phyloP scores from a whole-genome alignment of 2,797 vertebrate species.

The Lepidocolaptes lacrymiger region DNA sequence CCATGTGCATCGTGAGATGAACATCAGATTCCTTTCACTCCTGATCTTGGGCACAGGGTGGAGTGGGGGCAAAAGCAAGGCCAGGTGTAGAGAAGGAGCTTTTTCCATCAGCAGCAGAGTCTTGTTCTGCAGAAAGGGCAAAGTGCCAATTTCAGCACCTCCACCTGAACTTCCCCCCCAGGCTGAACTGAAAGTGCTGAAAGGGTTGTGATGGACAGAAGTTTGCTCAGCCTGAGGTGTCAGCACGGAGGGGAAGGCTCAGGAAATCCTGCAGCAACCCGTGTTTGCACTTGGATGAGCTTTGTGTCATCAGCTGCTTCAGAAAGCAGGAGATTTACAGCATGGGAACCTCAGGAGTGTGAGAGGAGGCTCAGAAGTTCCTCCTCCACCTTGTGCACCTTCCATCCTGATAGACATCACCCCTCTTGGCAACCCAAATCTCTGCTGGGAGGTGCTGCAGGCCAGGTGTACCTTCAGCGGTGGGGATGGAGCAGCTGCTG shows the following conservation, averaged over 20 bases:
- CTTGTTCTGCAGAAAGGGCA: background rate
- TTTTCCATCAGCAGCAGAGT: background rate
- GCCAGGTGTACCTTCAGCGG: background rate
- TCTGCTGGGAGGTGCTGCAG: background rate
- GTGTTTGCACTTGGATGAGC: background rate
- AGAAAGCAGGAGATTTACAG: background rate
- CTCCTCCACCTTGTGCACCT: background rate
- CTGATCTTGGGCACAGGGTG: fast-evolving
- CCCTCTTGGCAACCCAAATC: background rate
- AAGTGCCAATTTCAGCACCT: background rate
- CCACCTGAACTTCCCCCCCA: background rate
- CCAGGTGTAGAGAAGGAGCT: background rate
- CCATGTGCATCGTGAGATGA: background rate
- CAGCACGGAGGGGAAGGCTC: background rate
- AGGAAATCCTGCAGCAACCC: background rate
- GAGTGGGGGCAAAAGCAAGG: background rate
- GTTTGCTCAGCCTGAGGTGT: background rate
- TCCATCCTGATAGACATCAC: background rate
- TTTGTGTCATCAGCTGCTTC: background rate
- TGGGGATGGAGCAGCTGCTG: background rate
- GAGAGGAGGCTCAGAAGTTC: background rate
- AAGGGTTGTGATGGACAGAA: background rate
- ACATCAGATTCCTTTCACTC: background rate
- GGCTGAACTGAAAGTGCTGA: background rate
- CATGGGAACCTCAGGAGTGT: fast-evolving